Base-by-base conservation (phyloP, 2,113 vertebrate species). In the Silurus glanis region DNA sequence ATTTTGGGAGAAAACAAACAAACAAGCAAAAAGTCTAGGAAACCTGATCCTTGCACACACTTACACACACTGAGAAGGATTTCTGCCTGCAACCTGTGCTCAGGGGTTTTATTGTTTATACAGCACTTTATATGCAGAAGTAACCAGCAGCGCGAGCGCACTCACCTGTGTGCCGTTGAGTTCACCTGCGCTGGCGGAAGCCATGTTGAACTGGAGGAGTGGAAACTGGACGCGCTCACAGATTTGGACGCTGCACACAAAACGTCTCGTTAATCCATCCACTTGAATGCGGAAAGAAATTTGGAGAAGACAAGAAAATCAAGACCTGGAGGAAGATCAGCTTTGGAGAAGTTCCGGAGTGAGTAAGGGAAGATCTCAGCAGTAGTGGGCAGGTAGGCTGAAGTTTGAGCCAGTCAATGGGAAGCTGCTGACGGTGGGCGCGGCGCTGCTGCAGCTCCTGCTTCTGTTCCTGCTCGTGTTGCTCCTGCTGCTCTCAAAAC, bases 101-200 rank as follows among this genome's bases (percentile, higher is more conserved):
- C 12, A 3, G 53, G 25, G 23, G 12, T 56, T 78, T 56, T 53
- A 3, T n/a, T 55, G 3, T n/a, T 7, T 21, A 17, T 28, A 21
- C 9, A 13, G 9, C 45, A 53, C 61, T 62, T 47, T 12, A 62
- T 45, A 14, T 23, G 19, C 8, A 8, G 71, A 9, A 80, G 56
- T 1, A 10, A 6, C 6, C 1, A 25, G 45, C 0, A 23, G 37
- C n/a, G 23, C 21, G 8, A n/a, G 80, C 55, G 5, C 67, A 5
- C 90, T 91, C 83, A 91, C 90, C 90, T 91, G 90, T 59, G 23
- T 51, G 28, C 74, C 51, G 55, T 87, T 72, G 51, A n/a, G 83
- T 86, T 89, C 89, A 89, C 90, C 90, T 91, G 89, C 55, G 75
- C 51, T 51, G 9, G 72, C 37, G 88, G 90, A 88, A 89, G 90